These are phyloP conservation scores for Pheosia tremula DNA, from an alignment of 2,888 invertebrate genomes.

Conservation along the genomic window DNA sequence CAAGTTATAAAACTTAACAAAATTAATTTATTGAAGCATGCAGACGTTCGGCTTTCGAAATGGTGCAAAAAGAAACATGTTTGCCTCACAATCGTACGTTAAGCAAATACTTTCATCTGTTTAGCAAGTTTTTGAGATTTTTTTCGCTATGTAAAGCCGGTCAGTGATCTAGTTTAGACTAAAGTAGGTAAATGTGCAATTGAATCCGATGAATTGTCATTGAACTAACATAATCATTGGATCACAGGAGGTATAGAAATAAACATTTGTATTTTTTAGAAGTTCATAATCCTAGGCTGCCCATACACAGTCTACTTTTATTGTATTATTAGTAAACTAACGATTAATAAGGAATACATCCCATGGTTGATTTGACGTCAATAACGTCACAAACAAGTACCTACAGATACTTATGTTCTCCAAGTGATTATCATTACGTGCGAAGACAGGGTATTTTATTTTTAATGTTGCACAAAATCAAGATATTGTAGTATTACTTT, in stretches of 20 bases:
- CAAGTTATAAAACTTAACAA: neutral
- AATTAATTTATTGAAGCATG: slow-evolving; percentile 4
- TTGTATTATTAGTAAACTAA: too few species aligned
- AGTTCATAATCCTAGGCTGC: too few species aligned
- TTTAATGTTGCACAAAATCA: too few species aligned
- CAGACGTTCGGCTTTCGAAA: slow-evolving; percentile 2
- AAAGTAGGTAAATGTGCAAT: neutral
- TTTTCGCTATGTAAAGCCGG: neutral
- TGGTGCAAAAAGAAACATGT: neutral
- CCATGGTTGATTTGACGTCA: too few species aligned
- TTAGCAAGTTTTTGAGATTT: slow-evolving; percentile 1
- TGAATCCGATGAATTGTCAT: too few species aligned
- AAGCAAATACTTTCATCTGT: slow-evolving; percentile 4
- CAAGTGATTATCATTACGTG: too few species aligned
- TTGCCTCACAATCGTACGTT: slow-evolving; percentile 2
- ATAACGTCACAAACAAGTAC: too few species aligned
- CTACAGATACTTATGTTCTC: too few species aligned
- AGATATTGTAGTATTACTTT: neutral
- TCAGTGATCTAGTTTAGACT: neutral
- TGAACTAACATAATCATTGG: neutral
- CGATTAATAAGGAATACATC: too few species aligned
- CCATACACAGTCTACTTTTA: too few species aligned
- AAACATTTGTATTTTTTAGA: too few species aligned
- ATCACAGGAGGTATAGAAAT: neutral
- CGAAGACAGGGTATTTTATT: too few species aligned